Percentiles rank a stretch among this genome's conserved stretches.
phyloP scores from a whole-genome alignment of 1,140 invertebrate species.

The Caligus rogercresseyi region DNA sequence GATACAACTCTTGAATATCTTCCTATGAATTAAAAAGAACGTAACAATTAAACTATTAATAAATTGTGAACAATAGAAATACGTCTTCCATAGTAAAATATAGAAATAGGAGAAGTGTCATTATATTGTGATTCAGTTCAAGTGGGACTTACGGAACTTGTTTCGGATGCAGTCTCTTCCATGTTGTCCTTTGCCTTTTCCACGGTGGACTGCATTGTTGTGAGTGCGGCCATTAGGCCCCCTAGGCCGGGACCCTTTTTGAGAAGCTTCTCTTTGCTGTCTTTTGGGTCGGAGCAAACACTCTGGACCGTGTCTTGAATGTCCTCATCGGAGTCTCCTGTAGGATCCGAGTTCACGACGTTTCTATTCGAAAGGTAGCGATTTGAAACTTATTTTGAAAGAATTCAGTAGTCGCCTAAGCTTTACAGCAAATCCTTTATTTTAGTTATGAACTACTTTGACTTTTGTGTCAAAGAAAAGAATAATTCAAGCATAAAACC shows the following conservation, averaged over 20 bases:
- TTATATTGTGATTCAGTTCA: background rate
- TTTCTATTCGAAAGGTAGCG: background rate
- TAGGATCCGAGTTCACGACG: background rate
- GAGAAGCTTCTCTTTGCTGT: background rate
- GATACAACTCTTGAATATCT: background rate
- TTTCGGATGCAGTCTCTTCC: slow-evolving; percentile 4
- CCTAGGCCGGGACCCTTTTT: slow-evolving; percentile 14
- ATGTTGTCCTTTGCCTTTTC: slow-evolving; percentile 7
- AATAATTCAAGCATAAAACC: too few species aligned
- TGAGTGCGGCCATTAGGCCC: slow-evolving; percentile 17
- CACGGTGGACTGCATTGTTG: slow-evolving; percentile 12
- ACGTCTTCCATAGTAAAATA: too few species aligned
- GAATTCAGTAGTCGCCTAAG: too few species aligned
- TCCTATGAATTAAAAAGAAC: background rate
- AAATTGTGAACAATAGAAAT: background rate
- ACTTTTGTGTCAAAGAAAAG: too few species aligned
- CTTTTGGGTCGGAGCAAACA: background rate
- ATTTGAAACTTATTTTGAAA: too few species aligned
- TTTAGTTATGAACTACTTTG: too few species aligned
- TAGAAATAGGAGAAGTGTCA: background rate
- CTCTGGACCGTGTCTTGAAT: background rate
- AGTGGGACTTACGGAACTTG: background rate
- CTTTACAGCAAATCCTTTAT: too few species aligned
- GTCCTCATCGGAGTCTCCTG: background rate
- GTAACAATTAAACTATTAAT: background rate